Evolutionary conservation across 23 tunicate genomes (phyloP).

Genomic region (Halocynthia roretzi): DNA sequence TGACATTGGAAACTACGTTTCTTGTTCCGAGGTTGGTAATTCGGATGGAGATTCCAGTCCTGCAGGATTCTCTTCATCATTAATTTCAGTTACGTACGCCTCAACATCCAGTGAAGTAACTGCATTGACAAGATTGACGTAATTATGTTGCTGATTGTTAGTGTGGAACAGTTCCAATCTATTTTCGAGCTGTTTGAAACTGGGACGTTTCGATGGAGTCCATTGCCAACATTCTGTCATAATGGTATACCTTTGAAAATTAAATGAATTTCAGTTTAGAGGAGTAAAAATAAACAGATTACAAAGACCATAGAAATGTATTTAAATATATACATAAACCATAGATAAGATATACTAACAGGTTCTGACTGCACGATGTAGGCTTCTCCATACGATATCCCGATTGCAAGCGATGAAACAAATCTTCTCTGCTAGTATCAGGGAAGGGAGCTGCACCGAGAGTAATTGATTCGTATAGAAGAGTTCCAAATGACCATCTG

Average conservation of each 20-base stretch:
- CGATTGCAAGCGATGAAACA: constrained; percentile 3
- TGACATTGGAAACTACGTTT: too few relatives aligned
- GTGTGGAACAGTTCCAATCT: not conserved
- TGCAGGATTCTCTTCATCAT: too few relatives aligned
- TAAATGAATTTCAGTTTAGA: not conserved
- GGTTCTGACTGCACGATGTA: not conserved
- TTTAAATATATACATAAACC: not conserved
- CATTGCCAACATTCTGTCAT: constrained; percentile 86
- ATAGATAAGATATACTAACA: constrained; percentile 1
- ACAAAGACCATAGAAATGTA: too few relatives aligned
- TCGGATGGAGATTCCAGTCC: too few relatives aligned
- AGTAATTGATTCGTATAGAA: constrained; percentile 10
- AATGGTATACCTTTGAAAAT: constrained; percentile 39
- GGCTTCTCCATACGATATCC: constrained; percentile 22
- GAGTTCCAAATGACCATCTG: constrained; percentile 26
- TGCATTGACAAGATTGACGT: too few relatives aligned
- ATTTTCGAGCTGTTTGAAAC: constrained; percentile 51
- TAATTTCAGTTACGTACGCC: constrained; percentile 1
- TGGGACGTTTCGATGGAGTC: constrained; percentile 67
- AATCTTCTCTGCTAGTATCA: not conserved
- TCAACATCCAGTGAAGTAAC: not conserved
- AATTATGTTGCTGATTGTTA: too few relatives aligned
- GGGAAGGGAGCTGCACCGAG: constrained; percentile 22
- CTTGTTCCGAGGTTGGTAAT: too few relatives aligned
- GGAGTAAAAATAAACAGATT: not conserved